Conservation (phyloP, 2,113 vertebrate species). For the Protomyctophum bolini region DNA sequence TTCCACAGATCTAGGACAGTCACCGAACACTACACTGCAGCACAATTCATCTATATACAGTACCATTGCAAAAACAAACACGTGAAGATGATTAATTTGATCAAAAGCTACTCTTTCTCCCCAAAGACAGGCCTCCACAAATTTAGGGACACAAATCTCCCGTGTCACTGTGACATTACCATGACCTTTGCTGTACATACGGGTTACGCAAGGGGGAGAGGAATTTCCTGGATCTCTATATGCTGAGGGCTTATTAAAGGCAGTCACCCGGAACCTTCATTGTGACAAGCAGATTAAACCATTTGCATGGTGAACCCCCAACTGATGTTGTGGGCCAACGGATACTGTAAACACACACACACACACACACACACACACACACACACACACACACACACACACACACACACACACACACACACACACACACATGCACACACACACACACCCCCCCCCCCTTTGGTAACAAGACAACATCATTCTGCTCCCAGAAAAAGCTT, state of each 20-base stretch:
- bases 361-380: slow-evolving; percentile 34
- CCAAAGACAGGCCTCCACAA: slow-evolving; percentile 29
- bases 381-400: too few relatives aligned
- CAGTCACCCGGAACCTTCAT: slow-evolving; percentile 72
- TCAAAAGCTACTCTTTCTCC: slow-evolving; percentile 42
- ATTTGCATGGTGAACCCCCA: slow-evolving; percentile 64
- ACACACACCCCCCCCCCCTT: slow-evolving; percentile 42
- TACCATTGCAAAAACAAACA: neutral
- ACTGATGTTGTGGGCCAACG: slow-evolving; percentile 59
- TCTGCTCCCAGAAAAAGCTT: slow-evolving; percentile 16
- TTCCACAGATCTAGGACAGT: neutral
- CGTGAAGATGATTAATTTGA: slow-evolving; percentile 20
- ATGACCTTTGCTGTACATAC: slow-evolving; percentile 64
- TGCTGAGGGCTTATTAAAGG: slow-evolving; percentile 69
- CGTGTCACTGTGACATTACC: slow-evolving; percentile 57
- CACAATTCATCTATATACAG: neutral
- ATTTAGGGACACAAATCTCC: slow-evolving; percentile 54
- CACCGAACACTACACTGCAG: neutral
- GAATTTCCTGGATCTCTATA: slow-evolving; percentile 67
- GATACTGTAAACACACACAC: slow-evolving; percentile 62
- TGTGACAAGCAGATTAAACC: slow-evolving; percentile 76
- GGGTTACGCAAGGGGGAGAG: slow-evolving; percentile 56
- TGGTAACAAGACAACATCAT: slow-evolving; percentile 52
- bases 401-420: too few relatives aligned
- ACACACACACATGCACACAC: too few relatives aligned